phyloP scores from a whole-genome alignment of 2,797 vertebrate species.

The Siniperca scherzeri region DNA sequence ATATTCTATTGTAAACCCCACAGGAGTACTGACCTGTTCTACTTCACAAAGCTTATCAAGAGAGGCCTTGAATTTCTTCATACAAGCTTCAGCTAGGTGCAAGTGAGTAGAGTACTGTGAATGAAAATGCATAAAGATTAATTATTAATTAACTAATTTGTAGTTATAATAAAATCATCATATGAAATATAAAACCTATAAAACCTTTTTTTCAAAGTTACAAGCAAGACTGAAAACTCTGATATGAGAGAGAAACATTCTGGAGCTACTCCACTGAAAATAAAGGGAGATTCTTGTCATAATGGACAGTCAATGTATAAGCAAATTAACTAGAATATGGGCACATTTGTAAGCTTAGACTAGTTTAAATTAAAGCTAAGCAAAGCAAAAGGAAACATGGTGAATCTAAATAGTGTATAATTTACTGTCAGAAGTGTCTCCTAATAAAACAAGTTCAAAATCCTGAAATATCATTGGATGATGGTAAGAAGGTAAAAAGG shows the following conservation, averaged over 20 bases:
- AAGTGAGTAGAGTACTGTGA: slow-evolving; percentile 93
- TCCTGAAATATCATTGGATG: neutral
- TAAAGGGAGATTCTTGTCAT: neutral
- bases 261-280: neutral
- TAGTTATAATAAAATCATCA: neutral
- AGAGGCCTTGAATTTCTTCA: slow-evolving; percentile 90
- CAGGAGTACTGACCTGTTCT: slow-evolving; percentile 86
- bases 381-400: neutral
- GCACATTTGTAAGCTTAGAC: neutral
- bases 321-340: neutral
- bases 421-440: neutral
- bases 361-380: neutral
- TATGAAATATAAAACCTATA: neutral
- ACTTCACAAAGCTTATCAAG: slow-evolving; percentile 91
- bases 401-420: neutral
- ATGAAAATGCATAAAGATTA: slow-evolving; percentile 17
- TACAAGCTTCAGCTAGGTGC: slow-evolving; percentile 92
- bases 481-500: neutral
- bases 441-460: slow-evolving; percentile 1
- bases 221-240: neutral
- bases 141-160: neutral
- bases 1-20: neutral
- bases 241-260: neutral
- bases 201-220: neutral
- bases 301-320: neutral